Evolutionary conservation across 2,113 vertebrate genomes (phyloP).

Genomic region (Pangasianodon hypophthalmus): DNA sequence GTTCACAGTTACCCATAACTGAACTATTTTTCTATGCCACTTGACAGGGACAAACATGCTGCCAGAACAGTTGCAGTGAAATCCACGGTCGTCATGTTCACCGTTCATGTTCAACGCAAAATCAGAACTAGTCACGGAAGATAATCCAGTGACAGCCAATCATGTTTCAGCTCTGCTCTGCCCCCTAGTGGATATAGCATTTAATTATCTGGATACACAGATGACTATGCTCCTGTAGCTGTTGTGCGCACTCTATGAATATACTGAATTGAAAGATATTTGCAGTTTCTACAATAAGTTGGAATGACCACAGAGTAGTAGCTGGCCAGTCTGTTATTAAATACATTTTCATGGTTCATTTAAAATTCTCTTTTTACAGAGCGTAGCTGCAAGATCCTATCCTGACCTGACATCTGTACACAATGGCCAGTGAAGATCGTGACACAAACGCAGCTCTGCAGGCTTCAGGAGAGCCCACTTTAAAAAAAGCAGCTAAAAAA

Average conservation of each 20-base stretch:
- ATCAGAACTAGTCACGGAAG: not conserved
- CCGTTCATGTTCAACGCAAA: too few relatives aligned
- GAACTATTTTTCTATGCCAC: too few relatives aligned
- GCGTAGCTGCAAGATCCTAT: not conserved
- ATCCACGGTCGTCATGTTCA: too few relatives aligned
- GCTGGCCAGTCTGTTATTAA: not conserved
- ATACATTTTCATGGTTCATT: too few relatives aligned
- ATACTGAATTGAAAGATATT: not conserved
- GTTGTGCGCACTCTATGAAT: not conserved
- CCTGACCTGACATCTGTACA: not conserved
- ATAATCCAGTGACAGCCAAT: too few relatives aligned
- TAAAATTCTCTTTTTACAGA: not conserved
- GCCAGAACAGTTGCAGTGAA: too few relatives aligned
- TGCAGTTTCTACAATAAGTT: not conserved
- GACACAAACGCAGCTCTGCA: constrained; percentile 19
- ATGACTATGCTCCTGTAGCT: not conserved
- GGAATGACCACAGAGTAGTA: not conserved
- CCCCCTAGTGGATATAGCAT: not conserved
- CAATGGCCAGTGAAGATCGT: constrained; percentile 23
- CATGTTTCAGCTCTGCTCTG: not conserved
- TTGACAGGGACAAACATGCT: too few relatives aligned
- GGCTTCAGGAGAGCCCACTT: constrained; percentile 31
- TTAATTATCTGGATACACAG: not conserved
- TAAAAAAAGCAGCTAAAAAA: constrained; percentile 28
- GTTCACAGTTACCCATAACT: too few relatives aligned